Percentiles rank a stretch among this genome's conserved stretches.
Evolutionary conservation across 2,888 invertebrate genomes (phyloP).

Genomic region (Tetragnatha montana): DNA sequence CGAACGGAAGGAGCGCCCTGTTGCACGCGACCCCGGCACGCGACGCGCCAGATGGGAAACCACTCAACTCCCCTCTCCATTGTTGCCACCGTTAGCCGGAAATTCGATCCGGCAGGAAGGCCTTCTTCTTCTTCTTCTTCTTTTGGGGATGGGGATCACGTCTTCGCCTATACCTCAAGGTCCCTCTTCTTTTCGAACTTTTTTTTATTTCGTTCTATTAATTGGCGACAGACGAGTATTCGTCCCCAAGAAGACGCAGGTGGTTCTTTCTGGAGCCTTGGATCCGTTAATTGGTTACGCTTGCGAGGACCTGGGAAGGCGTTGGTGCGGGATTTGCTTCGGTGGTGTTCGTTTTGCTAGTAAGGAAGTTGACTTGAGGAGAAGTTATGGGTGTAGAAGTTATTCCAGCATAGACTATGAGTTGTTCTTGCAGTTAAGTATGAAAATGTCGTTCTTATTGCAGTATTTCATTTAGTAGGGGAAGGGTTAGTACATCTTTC

Average conservation of each 20-base stretch:
- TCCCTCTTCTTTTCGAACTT: not conserved
- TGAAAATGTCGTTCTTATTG: no score
- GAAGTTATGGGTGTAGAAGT: no score
- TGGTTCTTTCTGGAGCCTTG: not conserved
- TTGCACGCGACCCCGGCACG: not conserved
- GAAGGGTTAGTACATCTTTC: no score
- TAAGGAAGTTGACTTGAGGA: no score
- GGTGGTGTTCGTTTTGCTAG: not conserved
- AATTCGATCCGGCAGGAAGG: not conserved
- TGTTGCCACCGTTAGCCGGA: conserved; percentile 36
- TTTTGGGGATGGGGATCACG: not conserved
- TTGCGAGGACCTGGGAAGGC: not conserved
- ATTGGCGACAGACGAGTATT: not conserved
- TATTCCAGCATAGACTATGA: no score
- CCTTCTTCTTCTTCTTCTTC: not conserved
- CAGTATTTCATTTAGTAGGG: no score
- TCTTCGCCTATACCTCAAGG: not conserved
- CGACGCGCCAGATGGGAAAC: conserved; percentile 32
- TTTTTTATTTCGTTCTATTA: not conserved
- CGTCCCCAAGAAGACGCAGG: not conserved
- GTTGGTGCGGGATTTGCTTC: not conserved
- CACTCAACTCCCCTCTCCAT: conserved; percentile 15
- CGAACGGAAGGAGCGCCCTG: not conserved
- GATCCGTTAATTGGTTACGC: no score
- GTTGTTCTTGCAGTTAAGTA: no score